Evolutionary conservation across 2,797 vertebrate species (phyloP), one percentile per base, ranked within the genome.

Genomic region (Sternarchorhynchus goeldii): DNA sequence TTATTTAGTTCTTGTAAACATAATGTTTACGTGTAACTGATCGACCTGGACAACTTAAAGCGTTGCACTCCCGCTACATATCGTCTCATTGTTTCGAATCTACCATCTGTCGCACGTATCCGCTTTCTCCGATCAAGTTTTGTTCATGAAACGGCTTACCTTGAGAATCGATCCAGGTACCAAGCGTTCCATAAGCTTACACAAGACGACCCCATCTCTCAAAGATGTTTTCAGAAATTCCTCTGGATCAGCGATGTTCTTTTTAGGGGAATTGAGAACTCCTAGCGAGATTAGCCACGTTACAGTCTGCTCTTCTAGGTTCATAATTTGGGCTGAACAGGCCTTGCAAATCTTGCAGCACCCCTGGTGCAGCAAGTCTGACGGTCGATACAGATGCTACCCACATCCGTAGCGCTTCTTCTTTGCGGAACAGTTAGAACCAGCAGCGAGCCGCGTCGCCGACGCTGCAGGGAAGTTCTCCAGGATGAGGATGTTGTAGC

Each of bases 201-300:
- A 99, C 73, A 99, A 89, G 64, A 98, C 97, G 25, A 96, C 94
- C 76, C 98, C 98, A 93, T 99, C 96, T 90, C 92, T 95, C 65
- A 99, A 87, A 7, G 95, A 95, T 0, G 88, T 87, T 92, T 96
- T 96, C 83, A 99, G 78, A 89, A 99, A 99, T 53, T 94, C 94
- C 86, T 96, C 93, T 0, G 97, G 97, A 89, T 99, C 95, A 31
- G 94, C 93, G 73, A 99, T 90, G 59, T 91, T 96, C 92, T 99
- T 99, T 87, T 99, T 99, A 0, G 98, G 98, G 34, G 97, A 99
- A 88, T 96, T 94, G 70, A 99, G 90, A 69, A 99, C 98, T 81
- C 98, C 98, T 20, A 98, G 83, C 0, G 97, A 97, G 86, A 99
- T 99, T 1, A 99, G 93, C 98, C 98, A 99, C 2, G 98, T 99